A percentile compares a stretch with the other conserved stretches of the same genome.
These are phyloP conservation scores for Saxicola maurus DNA, from an alignment of 2,797 vertebrate genomes.

Conservation along the genomic window DNA sequence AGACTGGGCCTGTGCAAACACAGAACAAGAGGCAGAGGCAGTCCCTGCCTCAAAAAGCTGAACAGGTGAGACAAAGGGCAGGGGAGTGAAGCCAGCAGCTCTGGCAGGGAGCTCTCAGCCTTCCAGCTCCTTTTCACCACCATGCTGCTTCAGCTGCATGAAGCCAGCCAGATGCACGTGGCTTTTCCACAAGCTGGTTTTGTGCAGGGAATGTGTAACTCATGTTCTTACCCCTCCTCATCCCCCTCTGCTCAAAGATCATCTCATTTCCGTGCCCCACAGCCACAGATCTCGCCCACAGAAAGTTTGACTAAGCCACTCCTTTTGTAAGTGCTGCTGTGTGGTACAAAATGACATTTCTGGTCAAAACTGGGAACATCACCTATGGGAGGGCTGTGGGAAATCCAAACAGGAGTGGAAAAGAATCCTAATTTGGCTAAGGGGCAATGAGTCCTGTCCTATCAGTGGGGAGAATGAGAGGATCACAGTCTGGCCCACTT, in stretches of 20 bases:
- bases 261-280: not conserved
- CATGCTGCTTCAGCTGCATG: not conserved
- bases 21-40: not conserved
- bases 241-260: not conserved
- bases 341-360: not conserved
- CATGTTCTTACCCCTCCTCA: not conserved
- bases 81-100: not conserved
- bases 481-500: not conserved
- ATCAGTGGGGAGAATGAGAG: rapidly evolving
- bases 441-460: not conserved
- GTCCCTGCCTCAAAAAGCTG: not conserved
- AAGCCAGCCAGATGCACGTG: not conserved
- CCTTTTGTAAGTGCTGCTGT: not conserved
- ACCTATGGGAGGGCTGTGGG: not conserved
- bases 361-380: not conserved
- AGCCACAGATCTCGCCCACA: not conserved
- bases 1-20: not conserved
- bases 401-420: not conserved
- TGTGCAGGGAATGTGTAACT: not conserved
- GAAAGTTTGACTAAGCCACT: not conserved
- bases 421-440: not conserved
- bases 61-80: not conserved
- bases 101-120: not conserved
- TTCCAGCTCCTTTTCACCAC: not conserved
- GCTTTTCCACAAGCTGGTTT: not conserved